These are phyloP conservation scores for Hyles lineata DNA, from an alignment of 2,888 invertebrate genomes.

Conservation along the genomic window DNA sequence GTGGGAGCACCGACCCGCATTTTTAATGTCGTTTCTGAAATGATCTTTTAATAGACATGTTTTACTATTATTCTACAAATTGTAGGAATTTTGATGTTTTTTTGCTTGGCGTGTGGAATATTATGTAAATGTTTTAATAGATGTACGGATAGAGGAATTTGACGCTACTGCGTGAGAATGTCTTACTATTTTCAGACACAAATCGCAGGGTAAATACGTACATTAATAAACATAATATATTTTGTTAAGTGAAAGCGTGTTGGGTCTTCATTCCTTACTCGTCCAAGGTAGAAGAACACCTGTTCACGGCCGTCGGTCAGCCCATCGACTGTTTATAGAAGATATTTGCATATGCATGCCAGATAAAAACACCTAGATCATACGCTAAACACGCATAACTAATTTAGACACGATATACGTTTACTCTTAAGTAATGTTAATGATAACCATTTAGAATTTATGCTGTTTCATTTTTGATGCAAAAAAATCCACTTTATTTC, in stretches of 20 bases:
- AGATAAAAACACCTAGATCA: conserved; percentile 65
- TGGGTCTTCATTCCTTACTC: conserved; percentile 44
- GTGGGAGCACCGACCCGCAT: conserved; percentile 44
- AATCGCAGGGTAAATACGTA: conserved; percentile 30
- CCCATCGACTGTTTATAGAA: conserved; percentile 57
- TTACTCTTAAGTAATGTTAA: conserved; percentile 52
- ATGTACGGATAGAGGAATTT: not conserved
- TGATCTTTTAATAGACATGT: conserved; percentile 21
- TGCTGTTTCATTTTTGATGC: conserved; percentile 28
- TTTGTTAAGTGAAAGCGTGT: conserved; percentile 49
- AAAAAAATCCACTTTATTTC: conserved; percentile 38
- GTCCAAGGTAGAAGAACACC: conserved; percentile 53
- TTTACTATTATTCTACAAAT: conserved; percentile 20
- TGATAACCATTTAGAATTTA: conserved; percentile 37
- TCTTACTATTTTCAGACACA: conserved; percentile 24
- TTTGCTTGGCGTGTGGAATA: not conserved
- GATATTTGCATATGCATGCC: conserved; percentile 68
- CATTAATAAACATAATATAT: conserved; percentile 40
- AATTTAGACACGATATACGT: conserved; percentile 53
- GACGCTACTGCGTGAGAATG: not conserved
- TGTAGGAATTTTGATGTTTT: conserved; percentile 9
- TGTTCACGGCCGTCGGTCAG: conserved; percentile 53
- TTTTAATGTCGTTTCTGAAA: conserved; percentile 45
- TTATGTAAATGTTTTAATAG: not conserved
- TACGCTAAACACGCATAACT: conserved; percentile 65